Evolutionary conservation across 2,113 vertebrate species (phyloP).

Genomic region (Bucco capensis): DNA sequence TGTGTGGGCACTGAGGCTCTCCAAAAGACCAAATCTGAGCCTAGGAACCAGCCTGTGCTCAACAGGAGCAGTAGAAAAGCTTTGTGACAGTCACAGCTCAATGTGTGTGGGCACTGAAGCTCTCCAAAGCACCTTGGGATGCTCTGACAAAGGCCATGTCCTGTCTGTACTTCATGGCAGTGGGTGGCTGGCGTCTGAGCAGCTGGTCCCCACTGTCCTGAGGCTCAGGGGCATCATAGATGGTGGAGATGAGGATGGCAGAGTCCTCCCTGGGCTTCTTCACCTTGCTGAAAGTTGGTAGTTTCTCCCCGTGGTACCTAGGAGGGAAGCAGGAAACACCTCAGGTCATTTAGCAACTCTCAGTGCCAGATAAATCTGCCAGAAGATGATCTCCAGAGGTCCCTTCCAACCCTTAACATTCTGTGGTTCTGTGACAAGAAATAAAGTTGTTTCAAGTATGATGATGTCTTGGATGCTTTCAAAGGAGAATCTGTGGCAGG

Average conservation of each 20-base stretch:
- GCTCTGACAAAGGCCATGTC: slow-evolving; percentile 65
- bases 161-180: slow-evolving; percentile 86
- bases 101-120: not conserved
- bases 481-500: not conserved
- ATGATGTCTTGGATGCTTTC: not conserved
- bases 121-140: not conserved
- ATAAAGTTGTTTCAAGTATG: not conserved
- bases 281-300: slow-evolving; percentile 71
- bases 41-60: slow-evolving; percentile 5
- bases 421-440: too few species aligned
- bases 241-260: slow-evolving; percentile 81
- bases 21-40: too few species aligned
- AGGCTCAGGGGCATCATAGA: slow-evolving; percentile 87
- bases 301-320: slow-evolving; percentile 94
- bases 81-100: not conserved
- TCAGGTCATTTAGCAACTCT: not conserved
- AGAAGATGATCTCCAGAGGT: too few species aligned
- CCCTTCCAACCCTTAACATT: too few species aligned
- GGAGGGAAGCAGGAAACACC: not conserved
- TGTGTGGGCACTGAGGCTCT: too few species aligned
- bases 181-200: slow-evolving; percentile 83
- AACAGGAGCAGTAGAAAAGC: not conserved
- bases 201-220: slow-evolving; percentile 81
- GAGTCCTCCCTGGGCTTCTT: slow-evolving; percentile 73
- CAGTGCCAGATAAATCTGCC: not conserved